Evolutionary conservation across 2,797 vertebrate genomes (phyloP).

Genomic region (Xenops minutus): DNA sequence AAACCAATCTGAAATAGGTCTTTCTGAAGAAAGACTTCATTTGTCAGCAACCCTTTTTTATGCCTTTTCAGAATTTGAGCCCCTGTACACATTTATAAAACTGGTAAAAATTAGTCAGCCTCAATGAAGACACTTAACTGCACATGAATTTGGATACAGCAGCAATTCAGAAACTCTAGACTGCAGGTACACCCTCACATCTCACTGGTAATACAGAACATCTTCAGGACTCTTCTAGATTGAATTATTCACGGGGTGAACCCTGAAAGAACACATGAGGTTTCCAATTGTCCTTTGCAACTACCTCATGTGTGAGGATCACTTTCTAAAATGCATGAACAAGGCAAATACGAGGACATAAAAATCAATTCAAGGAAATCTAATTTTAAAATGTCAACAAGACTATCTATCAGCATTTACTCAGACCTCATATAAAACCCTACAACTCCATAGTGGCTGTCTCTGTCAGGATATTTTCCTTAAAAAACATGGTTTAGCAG

Average conservation of each 20-base stretch:
- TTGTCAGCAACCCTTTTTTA: neutral
- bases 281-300: neutral
- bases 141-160: neutral
- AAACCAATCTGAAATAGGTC: neutral
- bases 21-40: neutral
- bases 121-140: neutral
- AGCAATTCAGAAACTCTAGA: neutral
- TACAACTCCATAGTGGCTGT: neutral
- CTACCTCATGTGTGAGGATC: neutral
- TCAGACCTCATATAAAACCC: neutral
- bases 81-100: neutral
- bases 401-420: neutral
- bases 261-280: neutral
- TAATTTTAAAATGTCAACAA: neutral
- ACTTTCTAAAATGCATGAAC: neutral
- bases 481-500: neutral
- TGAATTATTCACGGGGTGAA: neutral
- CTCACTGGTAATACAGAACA: neutral
- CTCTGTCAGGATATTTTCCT: neutral
- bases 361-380: neutral
- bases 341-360: neutral
- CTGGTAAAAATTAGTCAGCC: neutral
- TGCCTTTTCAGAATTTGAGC: neutral
- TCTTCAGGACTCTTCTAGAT: rapidly evolving
- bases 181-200: neutral